These are phyloP conservation scores for Acanthornis magna DNA, from an alignment of 2,797 vertebrate genomes.

Conservation along the genomic window DNA sequence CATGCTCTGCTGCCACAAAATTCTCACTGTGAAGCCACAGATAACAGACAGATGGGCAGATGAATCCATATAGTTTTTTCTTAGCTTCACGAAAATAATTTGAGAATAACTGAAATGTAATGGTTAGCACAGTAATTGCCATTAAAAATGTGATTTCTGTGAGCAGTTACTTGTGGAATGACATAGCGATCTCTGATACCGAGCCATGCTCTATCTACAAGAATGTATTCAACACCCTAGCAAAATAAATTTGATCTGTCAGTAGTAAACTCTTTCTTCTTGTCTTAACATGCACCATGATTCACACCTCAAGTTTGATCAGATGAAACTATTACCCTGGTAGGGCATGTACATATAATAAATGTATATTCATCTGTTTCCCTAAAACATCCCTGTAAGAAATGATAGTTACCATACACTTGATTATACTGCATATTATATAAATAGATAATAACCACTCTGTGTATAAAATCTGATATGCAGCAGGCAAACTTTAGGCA, in stretches of 20 bases:
- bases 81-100: not conserved
- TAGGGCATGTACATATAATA: not conserved
- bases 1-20: not conserved
- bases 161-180: not conserved
- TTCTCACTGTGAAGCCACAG: not conserved
- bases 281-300: not conserved
- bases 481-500: not conserved
- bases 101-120: not conserved
- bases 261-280: not conserved
- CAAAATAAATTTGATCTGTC: constrained; percentile 3
- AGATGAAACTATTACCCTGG: not conserved
- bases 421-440: not conserved
- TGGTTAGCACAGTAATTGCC: not conserved
- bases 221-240: not conserved
- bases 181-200: not conserved
- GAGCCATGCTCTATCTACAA: not conserved
- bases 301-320: not conserved
- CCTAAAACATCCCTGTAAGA: not conserved
- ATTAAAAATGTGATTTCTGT: constrained; percentile 16
- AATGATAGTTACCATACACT: not conserved
- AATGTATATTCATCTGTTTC: not conserved
- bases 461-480: not conserved
- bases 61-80: not conserved
- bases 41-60: not conserved
- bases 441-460: not conserved